Percentiles rank a stretch among this genome's conserved stretches.
phyloP scores from a whole-genome alignment of 2,113 vertebrate genomes.

The Micronycteris hirsuta region DNA sequence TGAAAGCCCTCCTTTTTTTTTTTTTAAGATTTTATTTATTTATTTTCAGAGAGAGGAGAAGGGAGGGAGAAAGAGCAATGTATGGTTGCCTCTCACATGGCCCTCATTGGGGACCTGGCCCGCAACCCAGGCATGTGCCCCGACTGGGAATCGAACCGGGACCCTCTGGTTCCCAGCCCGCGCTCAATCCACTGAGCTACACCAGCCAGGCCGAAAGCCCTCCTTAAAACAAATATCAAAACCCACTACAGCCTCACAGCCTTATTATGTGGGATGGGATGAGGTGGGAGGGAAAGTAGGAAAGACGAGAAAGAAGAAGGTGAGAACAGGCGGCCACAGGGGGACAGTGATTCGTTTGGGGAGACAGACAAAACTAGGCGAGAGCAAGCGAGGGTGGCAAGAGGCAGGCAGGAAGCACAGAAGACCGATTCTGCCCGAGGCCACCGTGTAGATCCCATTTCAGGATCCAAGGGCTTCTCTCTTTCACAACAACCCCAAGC shows the following conservation, averaged over 20 bases:
- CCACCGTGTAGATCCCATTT: neutral
- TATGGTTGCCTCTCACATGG: no score
- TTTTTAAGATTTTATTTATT: no score
- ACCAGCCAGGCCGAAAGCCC: no score
- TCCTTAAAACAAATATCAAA: neutral
- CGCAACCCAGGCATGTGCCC: no score
- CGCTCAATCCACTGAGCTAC: no score
- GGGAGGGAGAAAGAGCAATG: no score
- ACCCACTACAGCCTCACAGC: neutral
- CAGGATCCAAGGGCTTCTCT: neutral
- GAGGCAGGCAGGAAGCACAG: neutral
- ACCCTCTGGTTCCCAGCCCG: no score
- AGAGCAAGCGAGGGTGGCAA: neutral
- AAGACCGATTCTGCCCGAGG: neutral
- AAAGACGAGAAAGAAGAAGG: neutral
- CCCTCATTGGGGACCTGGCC: no score
- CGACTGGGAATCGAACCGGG: no score
- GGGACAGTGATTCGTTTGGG: neutral
- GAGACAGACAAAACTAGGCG: neutral
- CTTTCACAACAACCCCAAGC: slow-evolving; percentile 5
- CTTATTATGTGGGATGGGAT: neutral
- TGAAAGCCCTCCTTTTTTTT: no score
- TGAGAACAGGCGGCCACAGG: neutral
- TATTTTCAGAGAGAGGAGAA: no score
- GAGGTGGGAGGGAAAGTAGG: neutral